phyloP scores from a whole-genome alignment of 2,888 invertebrate genomes.

The Panopea generosa region DNA sequence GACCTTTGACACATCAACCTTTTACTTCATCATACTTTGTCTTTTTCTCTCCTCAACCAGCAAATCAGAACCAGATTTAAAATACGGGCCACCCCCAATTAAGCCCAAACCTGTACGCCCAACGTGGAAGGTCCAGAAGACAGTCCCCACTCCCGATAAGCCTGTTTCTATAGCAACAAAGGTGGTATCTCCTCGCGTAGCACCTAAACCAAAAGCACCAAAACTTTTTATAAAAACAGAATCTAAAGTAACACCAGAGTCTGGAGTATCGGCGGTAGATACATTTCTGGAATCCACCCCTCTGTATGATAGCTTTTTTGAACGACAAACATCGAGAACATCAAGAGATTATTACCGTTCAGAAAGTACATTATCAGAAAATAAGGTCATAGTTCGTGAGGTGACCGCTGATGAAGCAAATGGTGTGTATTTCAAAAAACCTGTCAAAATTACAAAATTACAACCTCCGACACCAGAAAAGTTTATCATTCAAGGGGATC shows the following conservation, averaged over 20 bases:
- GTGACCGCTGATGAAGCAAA: conserved; percentile 33
- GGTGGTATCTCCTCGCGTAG: conserved; percentile 2
- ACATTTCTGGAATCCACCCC: too few relatives aligned
- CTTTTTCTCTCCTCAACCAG: conserved; percentile 30
- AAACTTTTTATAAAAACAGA: too few relatives aligned
- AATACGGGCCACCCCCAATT: conserved; percentile 46
- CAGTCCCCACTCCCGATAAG: conserved; percentile 6
- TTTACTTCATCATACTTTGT: conserved; percentile 11
- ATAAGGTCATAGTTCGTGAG: conserved; percentile 28
- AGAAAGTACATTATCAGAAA: conserved; percentile 31
- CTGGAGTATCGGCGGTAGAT: too few relatives aligned
- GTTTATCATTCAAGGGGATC: conserved; percentile 46
- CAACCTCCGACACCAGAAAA: conserved; percentile 56
- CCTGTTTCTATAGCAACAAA: background rate
- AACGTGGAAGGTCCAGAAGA: conserved; percentile 46
- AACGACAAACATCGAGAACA: too few relatives aligned
- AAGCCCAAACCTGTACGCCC: conserved; percentile 59
- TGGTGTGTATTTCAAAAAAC: conserved; percentile 38
- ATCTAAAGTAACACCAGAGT: too few relatives aligned
- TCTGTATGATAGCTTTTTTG: too few relatives aligned
- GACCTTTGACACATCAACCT: background rate
- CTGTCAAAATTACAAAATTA: conserved; percentile 50
- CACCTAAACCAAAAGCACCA: too few relatives aligned
- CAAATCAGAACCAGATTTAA: conserved; percentile 58
- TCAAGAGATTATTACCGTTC: too few relatives aligned